These are phyloP conservation scores for Chelmon rostratus DNA, from an alignment of 2,797 vertebrate species.

Conservation along the genomic window DNA sequence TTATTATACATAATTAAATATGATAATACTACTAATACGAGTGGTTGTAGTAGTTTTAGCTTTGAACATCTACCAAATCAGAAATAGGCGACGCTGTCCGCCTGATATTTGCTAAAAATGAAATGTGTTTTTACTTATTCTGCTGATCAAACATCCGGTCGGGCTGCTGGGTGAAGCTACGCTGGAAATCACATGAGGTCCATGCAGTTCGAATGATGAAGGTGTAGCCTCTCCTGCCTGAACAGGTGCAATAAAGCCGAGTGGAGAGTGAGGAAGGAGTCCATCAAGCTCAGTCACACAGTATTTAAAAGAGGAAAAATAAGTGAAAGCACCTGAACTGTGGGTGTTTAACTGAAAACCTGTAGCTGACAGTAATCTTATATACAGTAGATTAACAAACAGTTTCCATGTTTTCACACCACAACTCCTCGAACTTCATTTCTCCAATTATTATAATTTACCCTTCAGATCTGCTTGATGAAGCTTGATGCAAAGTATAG, in stretches of 20 bases:
- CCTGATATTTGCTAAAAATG: not conserved
- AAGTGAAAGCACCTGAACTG: not conserved
- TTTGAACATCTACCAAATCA: not conserved
- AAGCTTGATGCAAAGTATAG: not conserved
- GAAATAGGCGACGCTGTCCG: not conserved
- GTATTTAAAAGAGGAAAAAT: slow-evolving; percentile 4
- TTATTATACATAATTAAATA: not conserved
- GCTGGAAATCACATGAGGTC: not conserved
- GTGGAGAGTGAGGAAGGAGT: slow-evolving; percentile 1
- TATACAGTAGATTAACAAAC: too few species aligned
- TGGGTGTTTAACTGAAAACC: not conserved
- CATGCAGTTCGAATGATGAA: not conserved
- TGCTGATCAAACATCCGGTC: slow-evolving; percentile 20
- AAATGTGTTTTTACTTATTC: slow-evolving; percentile 27
- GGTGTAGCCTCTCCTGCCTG: not conserved
- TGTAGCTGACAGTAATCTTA: not conserved
- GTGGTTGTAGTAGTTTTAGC: too few species aligned
- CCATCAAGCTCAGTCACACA: slow-evolving; percentile 7
- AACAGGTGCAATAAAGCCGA: slow-evolving; percentile 27
- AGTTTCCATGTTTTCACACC: not conserved
- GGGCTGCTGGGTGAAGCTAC: not conserved
- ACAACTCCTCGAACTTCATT: not conserved
- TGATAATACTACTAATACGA: not conserved
- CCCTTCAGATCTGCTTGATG: not conserved
- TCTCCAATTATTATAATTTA: not conserved